Evolutionary conservation across 2,113 vertebrate genomes (phyloP).

Genomic region (Ariopsis seemanni): DNA sequence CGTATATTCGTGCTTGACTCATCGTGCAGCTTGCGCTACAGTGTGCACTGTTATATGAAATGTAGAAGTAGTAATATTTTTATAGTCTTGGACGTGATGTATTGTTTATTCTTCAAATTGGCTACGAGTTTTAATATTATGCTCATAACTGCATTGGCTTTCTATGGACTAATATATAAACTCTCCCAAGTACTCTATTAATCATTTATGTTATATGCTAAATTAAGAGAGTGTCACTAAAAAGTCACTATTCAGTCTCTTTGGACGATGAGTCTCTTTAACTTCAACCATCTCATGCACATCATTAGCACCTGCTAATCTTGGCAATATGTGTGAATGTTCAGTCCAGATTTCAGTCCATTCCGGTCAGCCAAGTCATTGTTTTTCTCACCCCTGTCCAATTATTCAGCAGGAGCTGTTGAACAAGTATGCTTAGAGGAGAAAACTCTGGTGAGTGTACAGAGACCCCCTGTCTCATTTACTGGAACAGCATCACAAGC

Average conservation of each 20-base stretch:
- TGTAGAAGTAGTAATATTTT: not conserved
- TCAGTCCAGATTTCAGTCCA: not conserved
- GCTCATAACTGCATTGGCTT: not conserved
- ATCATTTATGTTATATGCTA: not conserved
- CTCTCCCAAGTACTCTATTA: not conserved
- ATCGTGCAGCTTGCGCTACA: not conserved
- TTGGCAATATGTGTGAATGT: constrained; percentile 15
- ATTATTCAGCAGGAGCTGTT: constrained; percentile 29
- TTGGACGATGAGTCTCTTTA: constrained; percentile 10
- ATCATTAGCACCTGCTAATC: constrained; percentile 38
- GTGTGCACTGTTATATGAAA: not conserved
- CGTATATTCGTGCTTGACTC: not conserved
- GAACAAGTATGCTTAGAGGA: constrained; percentile 17
- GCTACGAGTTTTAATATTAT: constrained; percentile 3
- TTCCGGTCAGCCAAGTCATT: constrained; percentile 15
- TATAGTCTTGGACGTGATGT: not conserved
- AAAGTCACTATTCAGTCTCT: not conserved
- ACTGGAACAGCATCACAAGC: not conserved
- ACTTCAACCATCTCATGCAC: constrained; percentile 3
- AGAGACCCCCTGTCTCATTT: constrained; percentile 27
- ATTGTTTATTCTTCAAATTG: constrained; percentile 16
- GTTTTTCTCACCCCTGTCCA: constrained; percentile 40
- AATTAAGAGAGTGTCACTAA: constrained; percentile 17
- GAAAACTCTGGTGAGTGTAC: constrained; percentile 7
- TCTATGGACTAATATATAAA: constrained; percentile 6